Conservation (phyloP, 2,113 vertebrate genomes). For the Atrichornis clamosus region DNA sequence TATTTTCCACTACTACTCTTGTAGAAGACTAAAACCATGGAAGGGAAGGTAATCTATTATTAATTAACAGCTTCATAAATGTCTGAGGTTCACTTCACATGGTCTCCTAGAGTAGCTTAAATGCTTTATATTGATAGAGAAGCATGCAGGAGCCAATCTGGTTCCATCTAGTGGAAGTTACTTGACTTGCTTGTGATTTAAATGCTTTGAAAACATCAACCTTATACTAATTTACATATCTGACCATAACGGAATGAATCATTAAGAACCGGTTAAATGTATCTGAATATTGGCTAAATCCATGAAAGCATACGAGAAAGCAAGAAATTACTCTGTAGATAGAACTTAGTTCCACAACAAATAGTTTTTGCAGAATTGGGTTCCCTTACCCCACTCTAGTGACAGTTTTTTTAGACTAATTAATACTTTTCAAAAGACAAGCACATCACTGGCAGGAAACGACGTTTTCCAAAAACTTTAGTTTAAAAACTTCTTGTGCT, state of each 20-base stretch:
- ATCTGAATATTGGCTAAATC: background rate
- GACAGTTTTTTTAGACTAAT: background rate
- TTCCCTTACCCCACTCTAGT: background rate
- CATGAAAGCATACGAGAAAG: background rate
- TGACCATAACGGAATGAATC: background rate
- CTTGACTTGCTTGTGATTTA: background rate
- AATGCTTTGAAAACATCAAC: background rate
- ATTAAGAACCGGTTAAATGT: background rate
- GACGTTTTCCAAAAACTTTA: too few species aligned
- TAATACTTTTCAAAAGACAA: background rate
- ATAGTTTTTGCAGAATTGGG: background rate
- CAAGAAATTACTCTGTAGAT: background rate
- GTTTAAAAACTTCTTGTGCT: background rate
- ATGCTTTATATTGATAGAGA: background rate
- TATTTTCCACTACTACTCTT: background rate
- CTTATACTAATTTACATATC: background rate
- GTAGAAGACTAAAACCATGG: background rate
- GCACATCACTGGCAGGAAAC: background rate
- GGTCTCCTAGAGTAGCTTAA: background rate
- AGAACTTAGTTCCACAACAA: background rate
- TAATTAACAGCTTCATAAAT: background rate
- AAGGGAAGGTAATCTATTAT: background rate
- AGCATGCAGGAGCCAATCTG: background rate
- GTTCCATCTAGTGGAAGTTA: conserved; percentile 1
- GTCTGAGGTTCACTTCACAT: background rate